Conservation (phyloP, 2,888 invertebrate genomes). For the Saturnia pavonia region DNA sequence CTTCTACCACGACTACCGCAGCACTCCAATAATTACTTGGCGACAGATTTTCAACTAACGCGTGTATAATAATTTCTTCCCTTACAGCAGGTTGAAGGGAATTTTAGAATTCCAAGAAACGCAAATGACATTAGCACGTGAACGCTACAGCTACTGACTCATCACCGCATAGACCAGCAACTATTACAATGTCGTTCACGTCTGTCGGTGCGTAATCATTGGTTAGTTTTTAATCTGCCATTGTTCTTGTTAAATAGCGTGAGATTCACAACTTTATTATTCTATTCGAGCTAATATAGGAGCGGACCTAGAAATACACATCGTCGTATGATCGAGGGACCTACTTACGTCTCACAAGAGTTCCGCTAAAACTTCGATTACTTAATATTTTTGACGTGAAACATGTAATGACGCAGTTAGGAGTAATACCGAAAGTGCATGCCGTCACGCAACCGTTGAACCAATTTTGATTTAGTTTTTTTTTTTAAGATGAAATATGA, state of each 20-base stretch:
- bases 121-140: not conserved
- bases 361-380: too few relatives aligned
- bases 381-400: too few relatives aligned
- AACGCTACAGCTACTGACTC: not conserved
- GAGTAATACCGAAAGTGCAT: too few relatives aligned
- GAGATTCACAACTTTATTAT: not conserved
- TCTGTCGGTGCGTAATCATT: not conserved
- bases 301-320: not conserved
- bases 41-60: too few relatives aligned
- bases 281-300: not conserved
- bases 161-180: not conserved
- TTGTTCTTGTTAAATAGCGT: not conserved
- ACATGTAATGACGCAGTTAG: too few relatives aligned
- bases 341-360: too few relatives aligned
- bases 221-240: not conserved
- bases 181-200: not conserved
- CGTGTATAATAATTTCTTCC: not conserved
- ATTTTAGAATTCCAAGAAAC: not conserved
- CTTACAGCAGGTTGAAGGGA: not conserved
- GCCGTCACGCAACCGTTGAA: too few relatives aligned
- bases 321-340: not conserved
- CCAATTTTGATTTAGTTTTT: too few relatives aligned
- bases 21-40: too few relatives aligned
- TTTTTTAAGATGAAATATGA: too few relatives aligned
- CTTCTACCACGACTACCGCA: too few relatives aligned